These are phyloP conservation scores for Limnodromus scolopaceus DNA, from an alignment of 2,797 vertebrate genomes.

Conservation along the genomic window DNA sequence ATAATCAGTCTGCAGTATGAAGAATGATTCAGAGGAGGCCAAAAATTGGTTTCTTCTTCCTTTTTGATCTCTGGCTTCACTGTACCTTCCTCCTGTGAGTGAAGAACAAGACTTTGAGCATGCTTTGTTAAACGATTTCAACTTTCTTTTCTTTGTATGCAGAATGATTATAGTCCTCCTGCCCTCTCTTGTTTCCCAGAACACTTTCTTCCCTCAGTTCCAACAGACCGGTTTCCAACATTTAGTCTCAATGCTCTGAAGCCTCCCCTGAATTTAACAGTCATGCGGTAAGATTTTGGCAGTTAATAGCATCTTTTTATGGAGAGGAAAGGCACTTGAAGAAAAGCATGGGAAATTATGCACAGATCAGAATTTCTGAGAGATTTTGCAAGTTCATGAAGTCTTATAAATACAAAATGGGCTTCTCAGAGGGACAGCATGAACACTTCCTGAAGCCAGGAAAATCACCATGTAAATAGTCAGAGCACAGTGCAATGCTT, in stretches of 20 bases:
- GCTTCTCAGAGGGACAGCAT: neutral
- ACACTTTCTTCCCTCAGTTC: neutral
- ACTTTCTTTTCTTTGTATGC: neutral
- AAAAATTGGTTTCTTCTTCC: neutral
- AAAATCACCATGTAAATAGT: neutral
- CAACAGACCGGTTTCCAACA: neutral
- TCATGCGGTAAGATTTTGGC: neutral
- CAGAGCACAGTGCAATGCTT: neutral
- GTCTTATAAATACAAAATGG: conserved; percentile 40
- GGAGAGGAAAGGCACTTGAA: conserved; percentile 15
- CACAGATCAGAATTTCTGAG: conserved; percentile 20
- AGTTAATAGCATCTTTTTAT: conserved; percentile 45
- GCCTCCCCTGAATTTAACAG: neutral
- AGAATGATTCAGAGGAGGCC: neutral
- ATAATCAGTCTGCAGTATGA: neutral
- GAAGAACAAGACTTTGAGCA: neutral
- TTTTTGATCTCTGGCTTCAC: neutral
- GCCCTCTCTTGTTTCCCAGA: neutral
- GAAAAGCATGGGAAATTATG: neutral
- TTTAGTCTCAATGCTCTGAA: neutral
- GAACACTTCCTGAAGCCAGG: neutral
- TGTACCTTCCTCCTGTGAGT: neutral
- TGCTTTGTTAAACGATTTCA: neutral
- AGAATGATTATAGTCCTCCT: neutral
- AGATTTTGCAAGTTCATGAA: conserved; percentile 32